Evolutionary conservation across 2,113 vertebrate genomes (phyloP), one percentile per base, ranked within the genome.

Genomic region (Blennius ocellaris): DNA sequence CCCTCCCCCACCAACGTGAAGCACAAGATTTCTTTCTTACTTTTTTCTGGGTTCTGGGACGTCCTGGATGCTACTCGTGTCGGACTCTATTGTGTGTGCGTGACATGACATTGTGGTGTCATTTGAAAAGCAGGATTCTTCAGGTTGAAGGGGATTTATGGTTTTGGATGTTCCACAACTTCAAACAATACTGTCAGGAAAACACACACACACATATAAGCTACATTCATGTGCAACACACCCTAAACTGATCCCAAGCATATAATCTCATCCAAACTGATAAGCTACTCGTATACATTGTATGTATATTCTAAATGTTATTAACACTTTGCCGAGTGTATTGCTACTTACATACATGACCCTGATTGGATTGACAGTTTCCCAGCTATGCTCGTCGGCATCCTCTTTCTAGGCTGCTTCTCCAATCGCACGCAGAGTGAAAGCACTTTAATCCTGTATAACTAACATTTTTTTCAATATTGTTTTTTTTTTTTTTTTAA

Each of bases 361-460:
- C 30, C 39, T 49, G 43, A 15, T 54, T 49, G 61, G 40, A 60
- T 11, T 60, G 54, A 49, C 76, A 78, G 66, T 77, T 58, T 69
- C 75, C 59, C 65, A 80, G 80, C 62, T 73, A 83, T 69, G 76
- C 82, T 88, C 61, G 73, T 73, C 78, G 67, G 80, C 82, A 78
- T 85, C 83, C 76, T 90, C 76, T 83, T 60, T 73, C 75, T 72
- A 63, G 81, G 82, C 82, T 88, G 89, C 72, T 84, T 85, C 73
- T 90, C 68, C 83, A 84, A 53, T 68, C 67, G 80, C 84, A 82
- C 77, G 81, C 64, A 79, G 52, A 84, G 73, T 72, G 76, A 68
- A 90, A 86, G 93, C 92, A 94, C 93, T 94, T 94, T 94, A 94
- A 83, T 85, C 87, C 87, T 92, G 81, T 91, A 91, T 78, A 84